Evolutionary conservation across 2,113 vertebrate species (phyloP).

Genomic region (Hippocampus mohnikei): DNA sequence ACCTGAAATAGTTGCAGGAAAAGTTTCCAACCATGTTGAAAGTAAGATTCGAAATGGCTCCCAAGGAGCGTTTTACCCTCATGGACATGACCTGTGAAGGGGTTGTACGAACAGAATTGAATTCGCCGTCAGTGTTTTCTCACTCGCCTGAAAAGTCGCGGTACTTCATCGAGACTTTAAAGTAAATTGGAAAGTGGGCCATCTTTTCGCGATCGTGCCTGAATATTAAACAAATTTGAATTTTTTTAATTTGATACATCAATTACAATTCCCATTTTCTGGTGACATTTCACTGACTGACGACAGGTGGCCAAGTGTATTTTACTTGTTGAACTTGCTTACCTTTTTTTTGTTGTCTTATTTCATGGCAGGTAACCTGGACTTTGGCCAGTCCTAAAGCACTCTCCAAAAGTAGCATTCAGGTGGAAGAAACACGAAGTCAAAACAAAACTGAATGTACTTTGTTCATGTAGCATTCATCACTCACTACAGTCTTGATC

Average conservation of each 20-base stretch:
- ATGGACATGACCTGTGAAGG: not conserved
- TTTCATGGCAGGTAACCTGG: constrained; percentile 38
- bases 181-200: not conserved
- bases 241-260: not conserved
- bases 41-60: not conserved
- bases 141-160: constrained; percentile 30
- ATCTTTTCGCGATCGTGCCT: too few species aligned
- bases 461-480: constrained; percentile 18
- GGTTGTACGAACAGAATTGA: not conserved
- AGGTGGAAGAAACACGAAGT: not conserved
- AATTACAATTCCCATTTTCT: not conserved
- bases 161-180: constrained; percentile 33
- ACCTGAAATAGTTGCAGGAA: not conserved
- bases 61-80: not conserved
- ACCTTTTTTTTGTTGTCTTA: not conserved
- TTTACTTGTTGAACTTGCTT: not conserved
- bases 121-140: not conserved
- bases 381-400: constrained; percentile 11
- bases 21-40: not conserved
- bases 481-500: constrained; percentile 1
- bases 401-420: constrained; percentile 11
- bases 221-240: not conserved
- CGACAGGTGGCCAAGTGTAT: not conserved
- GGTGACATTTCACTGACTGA: not conserved
- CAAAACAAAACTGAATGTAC: constrained; percentile 27